Percentiles rank a stretch among this genome's conserved stretches.
phyloP scores from a whole-genome alignment of 2,888 invertebrate genomes.

The Cantharis rustica region DNA sequence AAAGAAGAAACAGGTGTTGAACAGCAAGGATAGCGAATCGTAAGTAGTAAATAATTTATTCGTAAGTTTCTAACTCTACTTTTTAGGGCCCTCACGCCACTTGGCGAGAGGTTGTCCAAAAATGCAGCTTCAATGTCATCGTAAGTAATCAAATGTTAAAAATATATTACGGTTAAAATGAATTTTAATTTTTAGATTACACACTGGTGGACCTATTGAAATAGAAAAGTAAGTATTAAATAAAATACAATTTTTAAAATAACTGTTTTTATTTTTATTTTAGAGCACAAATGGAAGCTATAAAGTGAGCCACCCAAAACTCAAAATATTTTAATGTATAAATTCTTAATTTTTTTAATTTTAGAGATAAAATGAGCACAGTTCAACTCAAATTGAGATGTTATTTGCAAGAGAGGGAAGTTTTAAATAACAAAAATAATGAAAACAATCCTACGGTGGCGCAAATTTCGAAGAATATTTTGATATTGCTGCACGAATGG shows the following conservation, averaged over 20 bases:
- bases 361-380: background rate
- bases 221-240: background rate
- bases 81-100: background rate
- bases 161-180: background rate
- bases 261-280: background rate
- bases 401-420: background rate
- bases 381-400: background rate
- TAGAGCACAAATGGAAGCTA: background rate
- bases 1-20: background rate
- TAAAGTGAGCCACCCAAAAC: background rate
- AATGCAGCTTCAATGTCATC: background rate
- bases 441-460: background rate
- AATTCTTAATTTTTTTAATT: background rate
- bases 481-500: background rate
- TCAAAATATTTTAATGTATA: background rate
- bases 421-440: background rate
- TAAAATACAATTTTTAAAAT: background rate
- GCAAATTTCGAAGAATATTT: background rate
- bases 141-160: background rate
- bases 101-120: background rate
- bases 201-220: background rate
- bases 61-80: no score
- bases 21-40: background rate
- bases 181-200: background rate
- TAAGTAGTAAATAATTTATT: background rate